Conservation (phyloP, 2,888 invertebrate species). For the Plutella xylostella region DNA sequence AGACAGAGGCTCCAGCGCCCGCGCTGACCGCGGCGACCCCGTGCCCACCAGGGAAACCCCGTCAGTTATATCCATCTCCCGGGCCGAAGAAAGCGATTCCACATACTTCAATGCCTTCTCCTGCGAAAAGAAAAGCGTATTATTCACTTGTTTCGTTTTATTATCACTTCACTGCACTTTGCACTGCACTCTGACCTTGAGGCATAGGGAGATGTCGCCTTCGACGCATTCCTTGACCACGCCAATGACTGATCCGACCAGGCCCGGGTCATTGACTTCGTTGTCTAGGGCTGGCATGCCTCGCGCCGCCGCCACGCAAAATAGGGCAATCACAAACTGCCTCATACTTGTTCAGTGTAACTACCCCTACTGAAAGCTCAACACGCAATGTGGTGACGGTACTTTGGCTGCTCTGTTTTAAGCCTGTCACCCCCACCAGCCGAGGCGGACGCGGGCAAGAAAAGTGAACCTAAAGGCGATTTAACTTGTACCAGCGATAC, state of each 20-base stretch:
- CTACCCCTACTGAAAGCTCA: slow-evolving; percentile 57
- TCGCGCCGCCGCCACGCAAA: slow-evolving; percentile 58
- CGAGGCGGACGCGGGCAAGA: slow-evolving; percentile 34
- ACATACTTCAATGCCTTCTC: slow-evolving; percentile 80
- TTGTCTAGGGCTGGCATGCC: slow-evolving; percentile 65
- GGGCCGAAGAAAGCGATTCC: slow-evolving; percentile 61
- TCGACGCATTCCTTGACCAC: slow-evolving; percentile 79
- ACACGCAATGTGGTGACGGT: slow-evolving; percentile 54
- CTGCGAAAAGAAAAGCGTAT: slow-evolving; percentile 53
- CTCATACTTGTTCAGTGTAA: slow-evolving; percentile 51
- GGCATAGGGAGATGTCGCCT: slow-evolving; percentile 75
- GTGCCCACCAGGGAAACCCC: slow-evolving; percentile 68
- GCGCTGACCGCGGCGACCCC: slow-evolving; percentile 70
- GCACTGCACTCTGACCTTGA: slow-evolving; percentile 69
- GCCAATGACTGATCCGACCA: slow-evolving; percentile 64
- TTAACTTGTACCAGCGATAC: slow-evolving; percentile 51
- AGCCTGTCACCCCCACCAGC: slow-evolving; percentile 58
- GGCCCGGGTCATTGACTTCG: slow-evolving; percentile 56
- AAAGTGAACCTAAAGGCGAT: slow-evolving; percentile 59
- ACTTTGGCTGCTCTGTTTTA: slow-evolving; percentile 58
- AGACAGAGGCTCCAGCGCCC: slow-evolving; percentile 73
- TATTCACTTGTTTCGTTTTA: background rate
- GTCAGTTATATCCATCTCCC: slow-evolving; percentile 71
- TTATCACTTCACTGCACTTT: slow-evolving; percentile 12
- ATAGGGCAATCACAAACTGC: slow-evolving; percentile 55